phyloP scores from a whole-genome alignment of 2,888 invertebrate species.

The Pollenia labialis region DNA sequence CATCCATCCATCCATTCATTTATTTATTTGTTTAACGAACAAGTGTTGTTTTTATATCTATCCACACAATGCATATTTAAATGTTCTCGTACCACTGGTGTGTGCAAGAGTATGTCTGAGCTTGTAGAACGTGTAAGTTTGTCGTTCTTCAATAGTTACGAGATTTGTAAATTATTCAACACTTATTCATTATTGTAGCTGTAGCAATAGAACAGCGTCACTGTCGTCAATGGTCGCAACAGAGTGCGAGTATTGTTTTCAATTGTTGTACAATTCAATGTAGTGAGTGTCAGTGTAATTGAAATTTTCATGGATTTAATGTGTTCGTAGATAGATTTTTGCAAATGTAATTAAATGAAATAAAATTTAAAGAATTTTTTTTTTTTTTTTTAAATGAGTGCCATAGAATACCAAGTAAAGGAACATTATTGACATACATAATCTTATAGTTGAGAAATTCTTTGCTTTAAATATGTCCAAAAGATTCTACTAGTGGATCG shows the following conservation, averaged over 20 bases:
- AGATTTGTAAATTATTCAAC: conserved; percentile 71
- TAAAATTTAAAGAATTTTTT: conserved; percentile 64
- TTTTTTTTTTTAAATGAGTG: conserved; percentile 8
- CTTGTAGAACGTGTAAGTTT: conserved; percentile 42
- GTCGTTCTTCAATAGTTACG: conserved; percentile 61
- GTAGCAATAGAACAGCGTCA: conserved; percentile 44
- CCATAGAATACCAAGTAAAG: background rate
- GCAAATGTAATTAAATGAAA: conserved; percentile 68
- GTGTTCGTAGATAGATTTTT: conserved; percentile 49
- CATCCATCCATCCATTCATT: conserved; percentile 48
- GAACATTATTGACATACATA: conserved; percentile 6
- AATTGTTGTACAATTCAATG: conserved; percentile 65
- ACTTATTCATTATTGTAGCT: conserved; percentile 65
- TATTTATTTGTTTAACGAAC: conserved; percentile 67
- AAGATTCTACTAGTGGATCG: no score
- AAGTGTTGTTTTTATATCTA: conserved; percentile 53
- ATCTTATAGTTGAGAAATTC: no score
- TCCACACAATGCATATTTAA: conserved; percentile 17
- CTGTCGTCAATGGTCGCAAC: conserved; percentile 14
- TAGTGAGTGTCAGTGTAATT: conserved; percentile 46
- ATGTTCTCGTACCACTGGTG: background rate
- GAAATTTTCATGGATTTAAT: conserved; percentile 55
- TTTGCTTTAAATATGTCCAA: no score
- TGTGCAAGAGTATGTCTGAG: background rate
- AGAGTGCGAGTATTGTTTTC: conserved; percentile 62